A percentile compares a stretch with the other conserved stretches of the same genome.
Conservation (phyloP, 2,113 vertebrate genomes). For the Orcinus orca region DNA sequence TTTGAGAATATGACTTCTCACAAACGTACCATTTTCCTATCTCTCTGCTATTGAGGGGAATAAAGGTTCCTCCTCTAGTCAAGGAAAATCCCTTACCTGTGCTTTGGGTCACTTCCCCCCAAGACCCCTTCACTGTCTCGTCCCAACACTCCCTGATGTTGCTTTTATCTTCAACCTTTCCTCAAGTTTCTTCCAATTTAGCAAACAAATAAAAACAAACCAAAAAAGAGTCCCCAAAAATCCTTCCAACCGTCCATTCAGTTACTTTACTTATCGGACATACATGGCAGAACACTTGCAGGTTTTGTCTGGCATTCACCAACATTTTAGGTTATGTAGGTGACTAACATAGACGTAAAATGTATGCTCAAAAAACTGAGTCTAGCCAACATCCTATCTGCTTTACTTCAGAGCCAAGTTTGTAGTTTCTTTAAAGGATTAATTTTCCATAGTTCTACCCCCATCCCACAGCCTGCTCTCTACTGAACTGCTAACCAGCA, state of each 20-base stretch:
- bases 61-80: background rate
- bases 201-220: background rate
- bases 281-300: background rate
- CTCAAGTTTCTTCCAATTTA: background rate
- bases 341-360: background rate
- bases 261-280: background rate
- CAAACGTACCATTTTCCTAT: background rate
- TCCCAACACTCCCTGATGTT: background rate
- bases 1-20: background rate
- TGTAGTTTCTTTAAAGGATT: background rate
- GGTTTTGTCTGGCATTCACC: background rate
- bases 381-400: background rate
- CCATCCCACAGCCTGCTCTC: background rate
- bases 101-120: background rate
- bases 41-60: background rate
- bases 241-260: background rate
- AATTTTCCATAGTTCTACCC: background rate
- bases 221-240: background rate
- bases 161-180: background rate
- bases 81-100: background rate
- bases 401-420: background rate
- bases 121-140: background rate
- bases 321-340: background rate
- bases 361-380: background rate
- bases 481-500: background rate